A percentile compares a stretch with the other conserved stretches of the same genome.
These are phyloP conservation scores for Rhinophrynus dorsalis DNA, from an alignment of 2,797 vertebrate genomes.

Conservation along the genomic window DNA sequence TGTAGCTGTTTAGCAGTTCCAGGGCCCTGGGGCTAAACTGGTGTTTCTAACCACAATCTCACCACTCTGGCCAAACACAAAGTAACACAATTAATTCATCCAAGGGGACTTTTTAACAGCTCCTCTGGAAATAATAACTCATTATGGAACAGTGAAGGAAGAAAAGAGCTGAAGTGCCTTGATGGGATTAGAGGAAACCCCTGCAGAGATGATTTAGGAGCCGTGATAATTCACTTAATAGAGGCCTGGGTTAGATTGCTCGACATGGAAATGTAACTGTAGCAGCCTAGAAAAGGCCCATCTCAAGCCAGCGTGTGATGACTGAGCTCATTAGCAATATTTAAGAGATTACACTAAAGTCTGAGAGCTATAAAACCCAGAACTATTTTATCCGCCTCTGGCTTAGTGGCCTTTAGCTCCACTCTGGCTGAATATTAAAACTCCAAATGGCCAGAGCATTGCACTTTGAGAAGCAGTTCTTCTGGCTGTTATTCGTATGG, in stretches of 20 bases:
- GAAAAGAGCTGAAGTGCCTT: slow-evolving; percentile 76
- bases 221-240: slow-evolving; percentile 80
- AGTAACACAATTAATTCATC: slow-evolving; percentile 56
- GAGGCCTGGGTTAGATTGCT: slow-evolving; percentile 77
- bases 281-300: slow-evolving; percentile 68
- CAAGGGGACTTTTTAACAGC: slow-evolving; percentile 71
- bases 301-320: slow-evolving; percentile 65
- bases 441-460: slow-evolving; percentile 72
- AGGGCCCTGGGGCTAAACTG: slow-evolving; percentile 2
- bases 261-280: slow-evolving; percentile 74
- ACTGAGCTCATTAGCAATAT: slow-evolving; percentile 77
- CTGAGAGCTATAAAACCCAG: slow-evolving; percentile 72
- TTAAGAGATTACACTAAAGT: slow-evolving; percentile 77
- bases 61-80: slow-evolving; percentile 49
- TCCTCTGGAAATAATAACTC: slow-evolving; percentile 80
- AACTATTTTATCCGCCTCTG: slow-evolving; percentile 72
- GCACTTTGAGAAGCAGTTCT: slow-evolving; percentile 74
- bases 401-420: slow-evolving; percentile 77
- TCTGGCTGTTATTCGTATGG: slow-evolving; percentile 80
- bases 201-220: slow-evolving; percentile 79
- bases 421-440: slow-evolving; percentile 75
- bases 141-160: slow-evolving; percentile 71
- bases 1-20: background rate
- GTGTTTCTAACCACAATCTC: slow-evolving; percentile 12
- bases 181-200: slow-evolving; percentile 79